phyloP scores from a whole-genome alignment of 2,113 vertebrate genomes.

The Prochilodus magdalenae region DNA sequence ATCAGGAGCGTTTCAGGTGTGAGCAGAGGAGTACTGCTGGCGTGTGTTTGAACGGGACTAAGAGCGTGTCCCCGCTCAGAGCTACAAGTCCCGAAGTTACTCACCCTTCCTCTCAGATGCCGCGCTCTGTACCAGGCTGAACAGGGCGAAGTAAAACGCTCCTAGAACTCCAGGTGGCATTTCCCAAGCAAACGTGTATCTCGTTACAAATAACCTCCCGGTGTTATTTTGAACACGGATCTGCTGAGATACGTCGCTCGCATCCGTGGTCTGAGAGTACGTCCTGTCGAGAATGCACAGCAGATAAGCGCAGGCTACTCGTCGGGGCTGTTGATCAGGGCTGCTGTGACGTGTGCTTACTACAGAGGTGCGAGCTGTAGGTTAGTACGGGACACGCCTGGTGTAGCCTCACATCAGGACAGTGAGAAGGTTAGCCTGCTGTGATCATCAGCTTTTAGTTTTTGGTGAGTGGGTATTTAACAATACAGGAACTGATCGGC shows the following conservation, averaged over 20 bases:
- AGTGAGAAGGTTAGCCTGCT: no score
- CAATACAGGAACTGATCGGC: no score
- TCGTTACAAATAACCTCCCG: background rate
- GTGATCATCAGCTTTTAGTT: no score
- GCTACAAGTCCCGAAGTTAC: background rate
- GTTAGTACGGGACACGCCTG: background rate
- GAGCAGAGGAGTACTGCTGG: no score
- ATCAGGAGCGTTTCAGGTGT: no score
- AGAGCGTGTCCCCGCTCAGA: no score
- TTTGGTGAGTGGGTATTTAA: no score
- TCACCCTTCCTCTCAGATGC: conserved; percentile 9
- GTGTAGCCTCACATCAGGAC: background rate
- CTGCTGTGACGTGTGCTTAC: background rate
- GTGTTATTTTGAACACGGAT: background rate
- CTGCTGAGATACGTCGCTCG: background rate
- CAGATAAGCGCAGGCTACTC: background rate
- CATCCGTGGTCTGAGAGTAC: background rate
- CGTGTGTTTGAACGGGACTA: no score
- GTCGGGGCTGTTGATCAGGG: background rate
- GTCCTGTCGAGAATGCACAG: background rate
- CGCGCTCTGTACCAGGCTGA: background rate
- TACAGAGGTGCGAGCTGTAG: background rate
- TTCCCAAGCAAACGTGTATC: background rate
- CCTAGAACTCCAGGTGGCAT: background rate
- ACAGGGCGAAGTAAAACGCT: background rate